Evolutionary conservation across 2,797 vertebrate genomes (phyloP).

Genomic region (Mycteria americana): DNA sequence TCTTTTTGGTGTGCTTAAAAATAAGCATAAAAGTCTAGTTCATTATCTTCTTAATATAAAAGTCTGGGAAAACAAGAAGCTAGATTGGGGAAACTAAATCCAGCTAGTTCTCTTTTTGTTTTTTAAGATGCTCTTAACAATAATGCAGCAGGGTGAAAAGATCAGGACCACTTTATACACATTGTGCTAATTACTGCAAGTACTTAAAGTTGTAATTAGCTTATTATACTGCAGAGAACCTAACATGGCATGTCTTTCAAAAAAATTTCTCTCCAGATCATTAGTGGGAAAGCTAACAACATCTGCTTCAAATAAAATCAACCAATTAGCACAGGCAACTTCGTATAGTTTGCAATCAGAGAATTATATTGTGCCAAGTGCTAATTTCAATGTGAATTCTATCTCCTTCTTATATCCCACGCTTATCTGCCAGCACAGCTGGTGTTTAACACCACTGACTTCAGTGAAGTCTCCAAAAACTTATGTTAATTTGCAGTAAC

Average conservation of each 20-base stretch:
- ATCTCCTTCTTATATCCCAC: conserved; percentile 84
- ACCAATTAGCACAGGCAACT: conserved; percentile 85
- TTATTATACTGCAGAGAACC: conserved; percentile 87
- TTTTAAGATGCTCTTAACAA: conserved; percentile 81
- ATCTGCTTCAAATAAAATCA: conserved; percentile 89
- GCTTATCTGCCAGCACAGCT: conserved; percentile 87
- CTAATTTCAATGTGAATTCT: conserved; percentile 87
- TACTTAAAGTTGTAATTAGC: conserved; percentile 89
- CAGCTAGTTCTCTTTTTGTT: conserved; percentile 70
- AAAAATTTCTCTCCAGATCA: conserved; percentile 86
- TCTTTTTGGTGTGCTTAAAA: conserved; percentile 58
- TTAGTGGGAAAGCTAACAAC: conserved; percentile 87
- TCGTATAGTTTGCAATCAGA: conserved; percentile 87
- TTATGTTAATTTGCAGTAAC: conserved; percentile 85
- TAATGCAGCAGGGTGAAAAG: conserved; percentile 84
- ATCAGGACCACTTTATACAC: conserved; percentile 85
- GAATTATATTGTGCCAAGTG: conserved; percentile 88
- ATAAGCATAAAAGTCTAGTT: conserved; percentile 68
- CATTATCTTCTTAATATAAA: conserved; percentile 71
- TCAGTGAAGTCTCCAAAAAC: conserved; percentile 83
- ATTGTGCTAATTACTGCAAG: conserved; percentile 87
- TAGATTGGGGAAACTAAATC: conserved; percentile 71
- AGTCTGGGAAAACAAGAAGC: conserved; percentile 72
- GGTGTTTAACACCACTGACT: conserved; percentile 85
- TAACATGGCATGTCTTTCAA: conserved; percentile 85